These are phyloP conservation scores for Drosophila neotestacea DNA, from an alignment of 2,888 invertebrate genomes.

Conservation along the genomic window DNA sequence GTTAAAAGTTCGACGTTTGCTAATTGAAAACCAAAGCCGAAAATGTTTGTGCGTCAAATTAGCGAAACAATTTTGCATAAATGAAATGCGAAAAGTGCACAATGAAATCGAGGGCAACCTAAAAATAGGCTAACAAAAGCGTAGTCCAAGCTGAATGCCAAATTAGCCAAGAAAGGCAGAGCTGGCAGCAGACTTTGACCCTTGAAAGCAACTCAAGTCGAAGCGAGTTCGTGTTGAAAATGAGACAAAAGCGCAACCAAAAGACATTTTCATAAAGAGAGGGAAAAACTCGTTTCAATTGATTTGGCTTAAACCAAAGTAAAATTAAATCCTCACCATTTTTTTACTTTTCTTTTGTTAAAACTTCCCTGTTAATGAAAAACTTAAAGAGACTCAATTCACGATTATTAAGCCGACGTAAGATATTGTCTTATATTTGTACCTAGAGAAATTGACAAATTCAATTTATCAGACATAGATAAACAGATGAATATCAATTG, in stretches of 20 bases:
- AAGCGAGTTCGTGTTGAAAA: background rate
- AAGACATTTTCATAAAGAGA: constrained; percentile 16
- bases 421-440: too few relatives aligned
- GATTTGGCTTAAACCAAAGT: constrained; percentile 12
- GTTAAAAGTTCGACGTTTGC: constrained; percentile 34
- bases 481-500: too few relatives aligned
- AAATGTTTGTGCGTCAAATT: constrained; percentile 48
- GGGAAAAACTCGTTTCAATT: background rate
- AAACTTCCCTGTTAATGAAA: background rate
- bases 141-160: constrained; percentile 21
- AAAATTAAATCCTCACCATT: background rate
- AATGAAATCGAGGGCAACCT: constrained; percentile 19
- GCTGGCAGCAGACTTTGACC: constrained; percentile 31
- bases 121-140: constrained; percentile 51
- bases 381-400: background rate
- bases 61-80: constrained; percentile 49
- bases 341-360: background rate
- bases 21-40: constrained; percentile 59
- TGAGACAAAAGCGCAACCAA: constrained; percentile 25
- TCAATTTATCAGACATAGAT: too few relatives aligned
- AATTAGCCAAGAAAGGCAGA: constrained; percentile 17
- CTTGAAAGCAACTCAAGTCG: background rate
- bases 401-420: too few relatives aligned
- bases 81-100: constrained; percentile 40
- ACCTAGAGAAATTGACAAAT: too few relatives aligned